Base-by-base conservation (phyloP, 2,113 vertebrate genomes). In the Elaphurus davidianus region DNA sequence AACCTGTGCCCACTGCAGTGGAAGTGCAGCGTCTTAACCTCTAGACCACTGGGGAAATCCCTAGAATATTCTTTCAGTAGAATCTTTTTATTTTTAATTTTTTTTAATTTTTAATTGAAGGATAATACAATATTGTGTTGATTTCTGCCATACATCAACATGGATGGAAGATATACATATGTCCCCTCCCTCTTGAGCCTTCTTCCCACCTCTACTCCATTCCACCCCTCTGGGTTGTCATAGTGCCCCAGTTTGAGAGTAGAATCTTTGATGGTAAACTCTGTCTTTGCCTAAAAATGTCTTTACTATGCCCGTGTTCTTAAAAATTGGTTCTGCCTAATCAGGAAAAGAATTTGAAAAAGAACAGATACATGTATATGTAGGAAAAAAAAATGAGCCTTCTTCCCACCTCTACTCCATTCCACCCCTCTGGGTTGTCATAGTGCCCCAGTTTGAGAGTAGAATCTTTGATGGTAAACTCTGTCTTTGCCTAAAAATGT, bases 11-110 rank as follows among this genome's bases (percentile, higher is more conserved):
- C 3, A 6, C 23, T 76, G 71, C 71, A 76, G 71, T 76, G 23
- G 23, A 43, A 76, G 71, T 43, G 40, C 12, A 12, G 71, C 0
- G 0, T 76, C 71, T 43, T 76, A 76, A 76, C 40, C 71, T 43
- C 40, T 76, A 40, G 36, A 76, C 71, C 71, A 76, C 36, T 76
- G 71, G 40, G 71, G 40, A 43, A 76, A 76, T 76, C 23, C 71
- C 76, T 89, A 45, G 43, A 76, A 82, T 91, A 74, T 87, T 87
- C 28, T 91, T 97, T 87, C 76, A 91, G 15, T 91, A 97, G 47
- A 71, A 94, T 87, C 54, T 60, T 76, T 27, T 43, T 43, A 43
- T 76, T 43, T 71, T 40, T 25, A 76, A 43, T 43, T 43, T 67
- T 67, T 64, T 4, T 0, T 1, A 57, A n/a, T 19, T n/a, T 62